phyloP scores from a whole-genome alignment of 2,888 invertebrate genomes.

The Petrolisthes manimaculis region DNA sequence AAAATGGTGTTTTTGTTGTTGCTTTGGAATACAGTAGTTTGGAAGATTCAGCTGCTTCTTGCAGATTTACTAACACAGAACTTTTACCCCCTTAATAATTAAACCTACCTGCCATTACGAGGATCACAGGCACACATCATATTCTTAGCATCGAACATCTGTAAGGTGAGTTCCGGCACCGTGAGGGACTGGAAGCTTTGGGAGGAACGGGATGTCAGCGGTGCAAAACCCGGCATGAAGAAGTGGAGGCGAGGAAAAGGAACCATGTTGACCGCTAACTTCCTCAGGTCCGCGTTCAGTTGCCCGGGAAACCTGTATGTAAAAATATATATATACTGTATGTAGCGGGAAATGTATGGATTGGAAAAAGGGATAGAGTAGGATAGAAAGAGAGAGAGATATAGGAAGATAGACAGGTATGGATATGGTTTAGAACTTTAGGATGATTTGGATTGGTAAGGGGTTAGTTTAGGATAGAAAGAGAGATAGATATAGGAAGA shows the following conservation, averaged over 20 bases:
- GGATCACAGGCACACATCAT: constrained; percentile 75
- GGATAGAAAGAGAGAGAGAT: too few species aligned
- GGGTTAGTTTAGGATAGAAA: too few species aligned
- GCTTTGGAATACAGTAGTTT: too few species aligned
- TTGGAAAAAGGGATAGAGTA: neutral
- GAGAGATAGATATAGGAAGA: too few species aligned
- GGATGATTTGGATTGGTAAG: too few species aligned
- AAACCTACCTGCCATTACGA: too few species aligned
- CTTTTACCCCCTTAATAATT: too few species aligned
- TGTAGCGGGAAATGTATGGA: neutral
- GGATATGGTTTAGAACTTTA: too few species aligned
- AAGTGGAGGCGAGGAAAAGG: constrained; percentile 74
- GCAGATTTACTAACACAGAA: too few species aligned
- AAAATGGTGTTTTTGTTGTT: neutral
- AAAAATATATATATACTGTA: constrained; percentile 72
- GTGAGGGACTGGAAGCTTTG: constrained; percentile 91
- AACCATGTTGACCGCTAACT: constrained; percentile 73
- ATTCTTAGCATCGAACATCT: constrained; percentile 78
- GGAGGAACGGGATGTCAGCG: constrained; percentile 78
- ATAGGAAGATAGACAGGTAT: too few species aligned
- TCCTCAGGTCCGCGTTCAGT: constrained; percentile 73
- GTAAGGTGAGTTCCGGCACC: constrained; percentile 85
- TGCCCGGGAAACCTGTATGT: constrained; percentile 73
- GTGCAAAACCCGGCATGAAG: constrained; percentile 71
- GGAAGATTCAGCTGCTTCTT: too few species aligned